Conservation (phyloP, 1,140 invertebrate genomes). For the Chelonus insularis region DNA sequence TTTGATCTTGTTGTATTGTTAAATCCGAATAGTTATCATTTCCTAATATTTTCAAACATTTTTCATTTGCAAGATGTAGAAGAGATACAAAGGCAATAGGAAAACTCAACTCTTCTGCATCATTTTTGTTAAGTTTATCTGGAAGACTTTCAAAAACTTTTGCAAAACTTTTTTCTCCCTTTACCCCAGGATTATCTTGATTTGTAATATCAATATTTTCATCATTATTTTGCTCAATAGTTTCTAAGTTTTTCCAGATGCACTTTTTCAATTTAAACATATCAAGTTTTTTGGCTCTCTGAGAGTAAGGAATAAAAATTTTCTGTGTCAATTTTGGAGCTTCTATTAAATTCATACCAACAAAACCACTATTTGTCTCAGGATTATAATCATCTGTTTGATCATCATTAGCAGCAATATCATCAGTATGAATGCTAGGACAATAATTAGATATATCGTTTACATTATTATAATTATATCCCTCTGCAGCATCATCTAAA, state of each 20-base stretch:
- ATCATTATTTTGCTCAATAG: too few relatives aligned
- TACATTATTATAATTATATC: constrained; percentile 4
- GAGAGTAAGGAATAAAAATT: constrained; percentile 73
- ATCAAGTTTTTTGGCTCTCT: constrained; percentile 78
- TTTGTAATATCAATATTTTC: constrained; percentile 43
- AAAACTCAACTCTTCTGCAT: constrained; percentile 72
- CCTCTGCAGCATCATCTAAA: too few relatives aligned
- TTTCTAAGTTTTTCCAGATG: constrained; percentile 68
- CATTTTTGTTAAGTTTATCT: constrained; percentile 62
- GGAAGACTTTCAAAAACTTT: constrained; percentile 66
- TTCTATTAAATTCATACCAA: constrained; percentile 31
- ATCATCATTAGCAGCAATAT: too few relatives aligned
- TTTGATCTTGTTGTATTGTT: too few relatives aligned
- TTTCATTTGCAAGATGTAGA: constrained; percentile 81
- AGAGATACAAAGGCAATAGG: constrained; percentile 76
- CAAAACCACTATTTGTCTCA: neutral
- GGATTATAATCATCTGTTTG: too few relatives aligned
- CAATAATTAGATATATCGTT: neutral
- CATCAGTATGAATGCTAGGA: too few relatives aligned
- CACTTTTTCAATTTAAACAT: constrained; percentile 75
- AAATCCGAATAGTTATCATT: constrained; percentile 32
- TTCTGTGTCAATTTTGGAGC: constrained; percentile 63
- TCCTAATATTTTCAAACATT: constrained; percentile 45
- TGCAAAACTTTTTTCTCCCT: constrained; percentile 51
- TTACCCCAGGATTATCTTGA: constrained; percentile 29